Evolutionary conservation across 2,113 vertebrate genomes (phyloP).

Genomic region (Gnathonemus echidnorhynchus): DNA sequence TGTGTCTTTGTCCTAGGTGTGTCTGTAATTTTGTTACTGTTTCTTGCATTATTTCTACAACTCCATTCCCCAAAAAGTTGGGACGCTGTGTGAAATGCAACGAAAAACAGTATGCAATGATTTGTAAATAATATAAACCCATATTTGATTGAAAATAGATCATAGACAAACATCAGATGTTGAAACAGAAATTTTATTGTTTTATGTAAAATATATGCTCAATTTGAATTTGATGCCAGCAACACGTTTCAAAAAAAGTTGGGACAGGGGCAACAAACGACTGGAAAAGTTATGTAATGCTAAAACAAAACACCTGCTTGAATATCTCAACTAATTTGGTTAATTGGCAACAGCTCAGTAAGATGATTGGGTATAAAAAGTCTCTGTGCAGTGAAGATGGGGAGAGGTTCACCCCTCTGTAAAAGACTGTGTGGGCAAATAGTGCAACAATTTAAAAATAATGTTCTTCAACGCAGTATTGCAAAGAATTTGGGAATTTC

Average conservation of each 20-base stretch:
- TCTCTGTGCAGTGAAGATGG: not conserved
- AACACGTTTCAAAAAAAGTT: not conserved
- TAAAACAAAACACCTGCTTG: not conserved
- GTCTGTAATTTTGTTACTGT: slow-evolving; percentile 66
- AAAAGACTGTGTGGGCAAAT: not conserved
- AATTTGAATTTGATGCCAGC: not conserved
- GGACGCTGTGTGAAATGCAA: not conserved
- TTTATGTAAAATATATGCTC: not conserved
- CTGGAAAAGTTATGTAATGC: not conserved
- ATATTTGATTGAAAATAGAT: not conserved
- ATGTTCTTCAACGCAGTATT: not conserved
- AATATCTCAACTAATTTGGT: not conserved
- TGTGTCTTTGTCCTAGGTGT: slow-evolving; percentile 54
- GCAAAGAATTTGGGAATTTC: not conserved
- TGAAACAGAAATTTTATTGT: not conserved
- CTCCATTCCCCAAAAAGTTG: not conserved
- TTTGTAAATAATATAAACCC: not conserved
- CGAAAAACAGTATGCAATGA: not conserved
- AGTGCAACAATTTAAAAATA: not conserved
- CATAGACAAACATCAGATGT: not conserved
- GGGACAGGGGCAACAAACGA: not conserved
- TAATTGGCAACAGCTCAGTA: not conserved
- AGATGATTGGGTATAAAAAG: not conserved
- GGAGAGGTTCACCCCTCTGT: not conserved
- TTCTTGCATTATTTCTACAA: slow-evolving; percentile 71